phyloP scores from a whole-genome alignment of 1,140 invertebrate genomes.

The Aphaenogaster rudis region DNA sequence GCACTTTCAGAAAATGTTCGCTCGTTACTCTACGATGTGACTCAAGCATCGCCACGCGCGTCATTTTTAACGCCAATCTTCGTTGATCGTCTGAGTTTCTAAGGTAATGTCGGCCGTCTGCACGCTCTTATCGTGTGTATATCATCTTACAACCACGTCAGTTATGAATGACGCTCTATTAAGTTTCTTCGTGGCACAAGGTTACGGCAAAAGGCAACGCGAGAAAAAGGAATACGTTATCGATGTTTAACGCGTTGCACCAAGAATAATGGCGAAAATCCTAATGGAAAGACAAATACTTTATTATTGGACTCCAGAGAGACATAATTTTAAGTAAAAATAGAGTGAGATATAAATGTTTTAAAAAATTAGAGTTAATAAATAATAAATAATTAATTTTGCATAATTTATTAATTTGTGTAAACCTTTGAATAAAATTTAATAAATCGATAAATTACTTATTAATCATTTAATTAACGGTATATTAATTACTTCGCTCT shows the following conservation, averaged over 20 bases:
- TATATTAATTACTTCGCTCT: not conserved
- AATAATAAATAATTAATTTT: slow-evolving; percentile 2
- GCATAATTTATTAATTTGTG: not conserved
- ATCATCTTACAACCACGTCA: slow-evolving; percentile 44
- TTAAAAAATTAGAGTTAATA: not conserved
- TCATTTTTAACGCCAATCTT: slow-evolving; percentile 59
- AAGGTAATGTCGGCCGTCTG: not conserved
- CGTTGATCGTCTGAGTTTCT: slow-evolving; percentile 40
- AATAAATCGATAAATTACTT: not conserved
- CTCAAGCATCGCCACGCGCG: slow-evolving; percentile 3
- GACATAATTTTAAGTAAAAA: not conserved
- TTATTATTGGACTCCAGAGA: not conserved
- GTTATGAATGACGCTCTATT: slow-evolving; percentile 57
- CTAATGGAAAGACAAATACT: not conserved
- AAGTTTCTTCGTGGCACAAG: slow-evolving; percentile 37
- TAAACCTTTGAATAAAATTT: not conserved
- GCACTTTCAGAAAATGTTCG: slow-evolving; percentile 20
- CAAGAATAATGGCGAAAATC: not conserved
- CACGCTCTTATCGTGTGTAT: slow-evolving; percentile 55
- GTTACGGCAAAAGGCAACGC: slow-evolving; percentile 13
- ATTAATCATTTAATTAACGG: not conserved
- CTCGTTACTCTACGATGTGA: slow-evolving; percentile 29
- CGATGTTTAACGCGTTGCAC: slow-evolving; percentile 21
- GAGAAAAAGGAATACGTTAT: slow-evolving; percentile 38
- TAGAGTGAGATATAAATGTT: not conserved